phyloP scores from a whole-genome alignment of 2,888 invertebrate species.

The Loripinus fragilis region DNA sequence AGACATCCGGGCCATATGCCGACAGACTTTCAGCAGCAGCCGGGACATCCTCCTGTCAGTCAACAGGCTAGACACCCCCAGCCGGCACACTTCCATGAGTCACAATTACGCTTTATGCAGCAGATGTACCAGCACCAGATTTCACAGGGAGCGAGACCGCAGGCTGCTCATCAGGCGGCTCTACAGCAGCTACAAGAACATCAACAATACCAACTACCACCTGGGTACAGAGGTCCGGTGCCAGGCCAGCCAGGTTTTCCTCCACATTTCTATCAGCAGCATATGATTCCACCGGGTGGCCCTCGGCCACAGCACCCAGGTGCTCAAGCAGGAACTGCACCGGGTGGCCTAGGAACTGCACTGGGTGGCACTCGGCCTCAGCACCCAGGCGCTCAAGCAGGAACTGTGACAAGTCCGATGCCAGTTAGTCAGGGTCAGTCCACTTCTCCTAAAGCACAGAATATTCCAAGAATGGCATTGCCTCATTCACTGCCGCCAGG shows the following conservation, averaged over 20 bases:
- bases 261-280: constrained; percentile 18
- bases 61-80: constrained; percentile 1
- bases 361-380: neutral
- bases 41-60: constrained; percentile 12
- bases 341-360: neutral
- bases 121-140: constrained; percentile 12
- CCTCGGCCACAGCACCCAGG: neutral
- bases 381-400: neutral
- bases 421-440: neutral
- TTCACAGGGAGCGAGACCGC: constrained; percentile 21
- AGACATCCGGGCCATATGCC: neutral
- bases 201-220: neutral
- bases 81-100: constrained; percentile 12
- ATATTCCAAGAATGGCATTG: neutral
- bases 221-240: neutral
- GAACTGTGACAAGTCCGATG: neutral
- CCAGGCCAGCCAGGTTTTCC: constrained; percentile 24
- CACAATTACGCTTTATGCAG: constrained; percentile 1
- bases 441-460: neutral
- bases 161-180: neutral
- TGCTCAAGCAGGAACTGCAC: neutral
- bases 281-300: neutral
- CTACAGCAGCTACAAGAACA: neutral
- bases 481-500: neutral
- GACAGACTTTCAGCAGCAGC: constrained; percentile 24